Conservation (phyloP, 2,113 vertebrate species). For the Prionailurus viverrinus region DNA sequence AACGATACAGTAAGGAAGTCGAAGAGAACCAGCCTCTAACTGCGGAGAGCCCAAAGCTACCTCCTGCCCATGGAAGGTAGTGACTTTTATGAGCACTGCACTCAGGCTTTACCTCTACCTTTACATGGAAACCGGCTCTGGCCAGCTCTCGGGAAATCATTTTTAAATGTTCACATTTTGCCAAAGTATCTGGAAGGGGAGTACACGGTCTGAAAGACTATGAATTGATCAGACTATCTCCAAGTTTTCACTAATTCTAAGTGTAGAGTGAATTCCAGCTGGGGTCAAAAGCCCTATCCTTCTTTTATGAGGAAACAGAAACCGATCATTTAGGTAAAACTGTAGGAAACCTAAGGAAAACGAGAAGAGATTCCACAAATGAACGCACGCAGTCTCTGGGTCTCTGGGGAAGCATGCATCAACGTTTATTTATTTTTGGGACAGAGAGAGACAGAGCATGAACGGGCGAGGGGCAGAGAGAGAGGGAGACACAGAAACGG, state of each 20-base stretch:
- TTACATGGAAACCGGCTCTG: background rate
- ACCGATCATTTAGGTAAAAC: background rate
- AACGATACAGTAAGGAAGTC: background rate
- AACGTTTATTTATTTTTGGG: no score
- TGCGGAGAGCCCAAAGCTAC: background rate
- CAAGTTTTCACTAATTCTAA: background rate
- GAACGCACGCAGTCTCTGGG: fast-evolving
- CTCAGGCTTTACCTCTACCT: background rate
- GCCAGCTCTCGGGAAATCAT: background rate
- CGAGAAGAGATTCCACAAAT: background rate
- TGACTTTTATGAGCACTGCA: background rate
- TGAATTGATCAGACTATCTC: slow-evolving; percentile 17
- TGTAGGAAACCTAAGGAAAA: background rate
- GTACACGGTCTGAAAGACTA: background rate
- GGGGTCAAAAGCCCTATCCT: background rate
- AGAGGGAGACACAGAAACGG: no score
- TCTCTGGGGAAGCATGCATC: fast-evolving
- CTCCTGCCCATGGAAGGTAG: background rate
- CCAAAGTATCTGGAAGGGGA: background rate
- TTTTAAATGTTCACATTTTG: slow-evolving; percentile 9
- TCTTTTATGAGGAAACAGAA: background rate
- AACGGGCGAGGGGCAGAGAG: no score
- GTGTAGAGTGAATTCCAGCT: slow-evolving; percentile 49
- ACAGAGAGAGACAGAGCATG: no score
- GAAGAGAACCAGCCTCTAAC: background rate